A percentile compares a stretch with the other conserved stretches of the same genome.
phyloP scores from a whole-genome alignment of 35 echinoderm and acorn worm genomes.

The Apostichopus japonicus region DNA sequence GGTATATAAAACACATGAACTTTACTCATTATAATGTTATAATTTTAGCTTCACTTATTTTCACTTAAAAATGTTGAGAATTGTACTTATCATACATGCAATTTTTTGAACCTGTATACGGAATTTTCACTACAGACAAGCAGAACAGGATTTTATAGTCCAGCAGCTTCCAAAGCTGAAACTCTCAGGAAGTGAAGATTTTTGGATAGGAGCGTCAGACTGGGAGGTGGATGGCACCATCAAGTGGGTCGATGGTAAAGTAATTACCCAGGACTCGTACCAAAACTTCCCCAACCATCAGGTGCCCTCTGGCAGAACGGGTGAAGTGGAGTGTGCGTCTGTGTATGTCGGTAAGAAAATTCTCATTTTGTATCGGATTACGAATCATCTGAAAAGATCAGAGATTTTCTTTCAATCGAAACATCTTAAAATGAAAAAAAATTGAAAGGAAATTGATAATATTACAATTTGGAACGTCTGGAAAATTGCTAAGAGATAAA shows the following conservation, averaged over 20 bases:
- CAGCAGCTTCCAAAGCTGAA: slow-evolving; percentile 50
- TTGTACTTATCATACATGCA: too few species aligned
- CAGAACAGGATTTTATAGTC: slow-evolving; percentile 59
- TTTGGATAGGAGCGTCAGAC: slow-evolving; percentile 73
- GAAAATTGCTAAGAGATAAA: too few species aligned
- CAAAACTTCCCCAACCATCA: slow-evolving; percentile 58
- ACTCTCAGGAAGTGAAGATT: slow-evolving; percentile 24
- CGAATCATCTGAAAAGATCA: too few species aligned
- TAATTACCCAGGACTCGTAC: slow-evolving; percentile 16
- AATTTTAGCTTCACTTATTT: too few species aligned
- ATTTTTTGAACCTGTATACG: too few species aligned
- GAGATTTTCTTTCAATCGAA: too few species aligned
- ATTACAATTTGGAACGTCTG: too few species aligned
- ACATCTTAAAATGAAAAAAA: too few species aligned
- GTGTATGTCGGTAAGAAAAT: slow-evolving; percentile 56
- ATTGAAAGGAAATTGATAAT: too few species aligned
- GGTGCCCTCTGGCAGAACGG: neutral
- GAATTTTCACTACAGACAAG: slow-evolving; percentile 34
- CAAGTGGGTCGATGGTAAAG: slow-evolving; percentile 55
- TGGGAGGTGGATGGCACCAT: slow-evolving; percentile 43
- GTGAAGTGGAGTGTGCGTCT: slow-evolving; percentile 47
- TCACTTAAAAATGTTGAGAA: too few species aligned
- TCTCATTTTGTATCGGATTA: neutral
- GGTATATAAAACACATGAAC: too few species aligned
- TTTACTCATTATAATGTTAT: too few species aligned